Evolutionary conservation across 1,140 invertebrate species (phyloP).

Genomic region (Bombus sylvicola): DNA sequence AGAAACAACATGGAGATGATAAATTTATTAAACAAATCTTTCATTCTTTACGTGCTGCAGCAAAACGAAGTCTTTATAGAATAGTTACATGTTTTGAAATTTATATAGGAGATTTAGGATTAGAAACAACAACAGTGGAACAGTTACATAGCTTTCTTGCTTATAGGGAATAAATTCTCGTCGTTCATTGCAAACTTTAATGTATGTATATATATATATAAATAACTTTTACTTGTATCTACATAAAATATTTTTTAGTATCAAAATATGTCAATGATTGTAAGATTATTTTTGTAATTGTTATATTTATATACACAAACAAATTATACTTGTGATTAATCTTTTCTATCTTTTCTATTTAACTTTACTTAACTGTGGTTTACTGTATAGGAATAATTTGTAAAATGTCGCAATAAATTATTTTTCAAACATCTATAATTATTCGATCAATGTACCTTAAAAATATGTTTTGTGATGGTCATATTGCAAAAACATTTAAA

Average conservation of each 20-base stretch:
- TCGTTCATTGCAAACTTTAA: neutral
- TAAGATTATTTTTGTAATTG: slow-evolving; percentile 42
- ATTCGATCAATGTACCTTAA: neutral
- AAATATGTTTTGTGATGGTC: neutral
- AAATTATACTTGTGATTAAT: slow-evolving; percentile 25
- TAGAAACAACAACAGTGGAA: slow-evolving; percentile 78
- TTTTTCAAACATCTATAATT: slow-evolving; percentile 21
- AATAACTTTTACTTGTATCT: neutral
- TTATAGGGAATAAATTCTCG: slow-evolving; percentile 74
- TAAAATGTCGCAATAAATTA: slow-evolving; percentile 42
- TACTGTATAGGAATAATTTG: neutral
- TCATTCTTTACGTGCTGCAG: slow-evolving; percentile 84
- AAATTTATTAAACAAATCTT: slow-evolving; percentile 85
- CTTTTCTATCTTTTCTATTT: slow-evolving; percentile 9
- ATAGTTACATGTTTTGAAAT: slow-evolving; percentile 87
- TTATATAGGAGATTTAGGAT: slow-evolving; percentile 87
- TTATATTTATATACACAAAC: slow-evolving; percentile 36
- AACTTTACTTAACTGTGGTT: neutral
- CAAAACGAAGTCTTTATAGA: slow-evolving; percentile 89
- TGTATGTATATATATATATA: slow-evolving; percentile 17
- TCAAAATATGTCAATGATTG: slow-evolving; percentile 9
- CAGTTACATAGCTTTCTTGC: slow-evolving; percentile 75
- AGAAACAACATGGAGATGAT: slow-evolving; percentile 85
- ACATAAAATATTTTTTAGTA: neutral
- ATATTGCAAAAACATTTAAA: neutral